Base-by-base conservation (phyloP, 2,888 invertebrate genomes). In the Tridacna gigas region DNA sequence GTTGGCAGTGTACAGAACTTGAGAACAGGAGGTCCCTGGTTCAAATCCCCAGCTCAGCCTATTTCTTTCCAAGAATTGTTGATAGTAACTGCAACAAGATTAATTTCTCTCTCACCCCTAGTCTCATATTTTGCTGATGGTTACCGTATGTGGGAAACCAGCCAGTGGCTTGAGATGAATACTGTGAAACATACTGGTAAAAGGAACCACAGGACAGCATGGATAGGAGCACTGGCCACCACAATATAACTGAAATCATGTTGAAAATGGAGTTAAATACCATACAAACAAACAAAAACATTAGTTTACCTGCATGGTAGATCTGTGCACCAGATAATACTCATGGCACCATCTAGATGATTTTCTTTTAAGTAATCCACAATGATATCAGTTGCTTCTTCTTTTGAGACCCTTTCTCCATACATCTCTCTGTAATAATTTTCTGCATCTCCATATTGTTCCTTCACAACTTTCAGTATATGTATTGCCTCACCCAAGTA, bases 261-360 rank as follows among this genome's bases (percentile, higher is more conserved):
- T 37, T 37, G 37, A 37, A 37, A 37, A 37, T 37, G 37, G 37
- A 37, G 37, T 37, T 37, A 7, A 37, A 37, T 7, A 37, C 7
- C 37, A 37, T 5, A 20, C 56, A 56, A 56, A 20, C n/a, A 65
- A 25, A 20, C 25, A 28, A 67, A 37, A 0, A 13, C 9, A 18
- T 26, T 22, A 28, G 37, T 84, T 79, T 78, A 94, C 94, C 94
- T 94, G 90, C 93, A 93, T 25, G 92, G 89, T 77, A 94, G 86
- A 74, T 93, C 92, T 67, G 90, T 91, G 69, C 93, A 92, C 94
- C 94, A 94, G 77, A 92, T 91, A 15, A 94, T 89, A 45, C 86
- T 90, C 82, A 94, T 89, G n/a, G 92, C 91, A n/a, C 93, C 94
- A 80, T 92, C 91, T 7, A 93, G 78, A 20, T 89, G 89, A 82